These are phyloP conservation scores for Lomographa bimaculata DNA, from an alignment of 2,888 invertebrate species.

Conservation along the genomic window DNA sequence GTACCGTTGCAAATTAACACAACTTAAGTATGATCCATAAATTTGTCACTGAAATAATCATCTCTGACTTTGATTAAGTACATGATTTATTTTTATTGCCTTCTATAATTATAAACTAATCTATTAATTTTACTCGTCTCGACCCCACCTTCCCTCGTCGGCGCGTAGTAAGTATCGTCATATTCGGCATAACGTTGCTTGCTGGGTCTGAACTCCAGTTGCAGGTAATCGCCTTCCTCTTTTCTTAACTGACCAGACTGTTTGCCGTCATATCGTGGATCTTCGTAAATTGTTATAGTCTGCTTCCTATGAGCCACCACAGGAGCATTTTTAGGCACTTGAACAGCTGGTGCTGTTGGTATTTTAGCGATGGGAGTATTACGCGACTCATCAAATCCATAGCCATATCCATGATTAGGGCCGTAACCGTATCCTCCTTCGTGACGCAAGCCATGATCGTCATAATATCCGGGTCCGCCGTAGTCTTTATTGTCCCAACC, in stretches of 20 bases:
- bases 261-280: constrained; percentile 71
- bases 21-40: no score
- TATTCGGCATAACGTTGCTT: constrained; percentile 69
- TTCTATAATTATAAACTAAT: constrained; percentile 76
- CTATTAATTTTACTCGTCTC: constrained; percentile 77
- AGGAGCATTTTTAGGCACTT: constrained; percentile 62
- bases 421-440: constrained; percentile 71
- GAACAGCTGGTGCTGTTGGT: constrained; percentile 35
- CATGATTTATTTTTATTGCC: constrained; percentile 50
- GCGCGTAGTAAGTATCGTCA: constrained; percentile 69
- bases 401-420: constrained; percentile 68
- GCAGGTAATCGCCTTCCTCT: constrained; percentile 70
- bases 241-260: constrained; percentile 64
- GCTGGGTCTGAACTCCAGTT: constrained; percentile 73
- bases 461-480: constrained; percentile 69
- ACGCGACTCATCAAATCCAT: constrained; percentile 67
- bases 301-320: constrained; percentile 73
- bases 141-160: constrained; percentile 56
- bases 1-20: no score
- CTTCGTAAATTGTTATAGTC: constrained; percentile 80
- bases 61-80: no score
- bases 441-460: constrained; percentile 66
- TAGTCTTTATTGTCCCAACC: constrained; percentile 60
- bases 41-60: no score
- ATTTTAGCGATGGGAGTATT: constrained; percentile 48